Percentiles rank a stretch among this genome's conserved stretches.
These are phyloP conservation scores for Hystrix cristata DNA, from an alignment of 2,113 vertebrate species.

Conservation along the genomic window DNA sequence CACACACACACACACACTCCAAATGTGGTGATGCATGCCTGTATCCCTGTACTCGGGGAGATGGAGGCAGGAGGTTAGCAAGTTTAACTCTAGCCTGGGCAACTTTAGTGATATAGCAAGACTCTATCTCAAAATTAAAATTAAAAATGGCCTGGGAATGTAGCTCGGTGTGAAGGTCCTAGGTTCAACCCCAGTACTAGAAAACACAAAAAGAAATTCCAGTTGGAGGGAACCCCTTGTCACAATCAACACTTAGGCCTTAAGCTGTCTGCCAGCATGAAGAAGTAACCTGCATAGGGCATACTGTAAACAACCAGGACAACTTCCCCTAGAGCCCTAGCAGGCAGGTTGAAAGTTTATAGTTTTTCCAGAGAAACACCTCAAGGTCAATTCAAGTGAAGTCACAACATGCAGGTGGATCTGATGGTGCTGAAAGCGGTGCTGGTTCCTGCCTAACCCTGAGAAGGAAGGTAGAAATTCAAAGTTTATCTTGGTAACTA, in stretches of 20 bases:
- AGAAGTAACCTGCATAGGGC: no score
- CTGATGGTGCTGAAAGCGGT: background rate
- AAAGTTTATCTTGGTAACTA: background rate
- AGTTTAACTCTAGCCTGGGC: background rate
- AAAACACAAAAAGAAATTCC: background rate
- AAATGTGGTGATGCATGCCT: background rate
- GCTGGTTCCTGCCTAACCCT: background rate
- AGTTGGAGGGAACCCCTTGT: background rate
- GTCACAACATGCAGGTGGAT: rapidly evolving
- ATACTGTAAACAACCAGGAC: no score
- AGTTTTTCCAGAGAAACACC: no score
- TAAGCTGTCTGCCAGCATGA: background rate
- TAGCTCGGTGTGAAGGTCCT: background rate
- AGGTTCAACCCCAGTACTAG: background rate
- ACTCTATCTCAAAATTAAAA: background rate
- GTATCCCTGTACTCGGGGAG: background rate
- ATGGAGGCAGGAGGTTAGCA: background rate
- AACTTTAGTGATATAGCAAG: background rate
- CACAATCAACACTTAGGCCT: background rate
- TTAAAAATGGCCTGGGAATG: background rate
- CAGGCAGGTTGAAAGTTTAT: background rate
- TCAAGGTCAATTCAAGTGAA: background rate
- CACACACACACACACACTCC: background rate
- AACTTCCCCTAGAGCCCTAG: background rate
- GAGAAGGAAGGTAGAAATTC: background rate